Evolutionary conservation across 1,140 invertebrate species (phyloP).

Genomic region (Drosophila malerkotliana): DNA sequence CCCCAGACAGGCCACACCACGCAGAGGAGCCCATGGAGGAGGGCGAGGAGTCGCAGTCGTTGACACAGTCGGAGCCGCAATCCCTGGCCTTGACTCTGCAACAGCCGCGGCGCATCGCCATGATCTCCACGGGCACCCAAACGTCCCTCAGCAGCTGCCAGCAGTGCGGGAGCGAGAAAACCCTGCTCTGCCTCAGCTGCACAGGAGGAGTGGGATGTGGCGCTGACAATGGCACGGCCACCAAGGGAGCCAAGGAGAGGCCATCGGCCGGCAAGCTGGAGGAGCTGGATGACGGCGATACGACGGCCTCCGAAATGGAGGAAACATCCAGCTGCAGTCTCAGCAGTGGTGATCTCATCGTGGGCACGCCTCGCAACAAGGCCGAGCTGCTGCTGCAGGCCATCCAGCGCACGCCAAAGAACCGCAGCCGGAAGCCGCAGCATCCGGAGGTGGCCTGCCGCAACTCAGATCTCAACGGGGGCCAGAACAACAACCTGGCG

Average conservation of each 20-base stretch:
- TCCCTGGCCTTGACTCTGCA: constrained; percentile 38
- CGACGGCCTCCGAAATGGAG: constrained; percentile 69
- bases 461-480: constrained; percentile 32
- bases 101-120: constrained; percentile 57
- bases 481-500: constrained; percentile 53
- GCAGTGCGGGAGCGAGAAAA: constrained; percentile 79
- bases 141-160: constrained; percentile 72
- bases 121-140: constrained; percentile 83
- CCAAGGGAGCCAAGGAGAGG: background rate
- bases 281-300: constrained; percentile 32
- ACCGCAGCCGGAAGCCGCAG: constrained; percentile 35
- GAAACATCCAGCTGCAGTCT: constrained; percentile 68
- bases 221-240: background rate
- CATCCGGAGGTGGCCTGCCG: constrained; percentile 22
- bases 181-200: constrained; percentile 77
- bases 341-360: constrained; percentile 73
- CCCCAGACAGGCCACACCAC: constrained; percentile 32
- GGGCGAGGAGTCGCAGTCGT: constrained; percentile 34
- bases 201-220: constrained; percentile 15
- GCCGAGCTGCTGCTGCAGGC: constrained; percentile 80
- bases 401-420: constrained; percentile 83
- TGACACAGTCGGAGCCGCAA: constrained; percentile 25
- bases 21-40: constrained; percentile 67
- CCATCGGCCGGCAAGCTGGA: background rate
- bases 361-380: constrained; percentile 77